Conservation (phyloP, 23 tunicate genomes). For the Halocynthia roretzi region DNA sequence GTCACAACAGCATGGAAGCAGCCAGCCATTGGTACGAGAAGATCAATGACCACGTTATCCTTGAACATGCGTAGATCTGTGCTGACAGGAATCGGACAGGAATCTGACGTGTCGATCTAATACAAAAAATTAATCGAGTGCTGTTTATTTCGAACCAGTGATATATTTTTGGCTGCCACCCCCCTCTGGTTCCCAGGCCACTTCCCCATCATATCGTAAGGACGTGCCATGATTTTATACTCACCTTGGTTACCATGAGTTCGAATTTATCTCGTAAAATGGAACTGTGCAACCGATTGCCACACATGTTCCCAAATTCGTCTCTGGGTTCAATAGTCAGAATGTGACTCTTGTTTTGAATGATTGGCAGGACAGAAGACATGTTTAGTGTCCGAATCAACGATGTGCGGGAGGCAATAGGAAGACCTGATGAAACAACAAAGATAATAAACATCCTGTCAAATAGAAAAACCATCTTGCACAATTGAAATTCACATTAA, state of each 20-base stretch:
- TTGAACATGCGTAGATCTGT: constrained; percentile 11
- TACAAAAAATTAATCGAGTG: too few relatives aligned
- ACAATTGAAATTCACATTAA: too few relatives aligned
- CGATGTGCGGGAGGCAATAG: constrained; percentile 38
- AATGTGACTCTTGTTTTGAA: constrained; percentile 31
- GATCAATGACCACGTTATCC: constrained; percentile 9
- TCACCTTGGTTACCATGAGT: constrained; percentile 40
- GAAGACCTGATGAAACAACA: constrained; percentile 25
- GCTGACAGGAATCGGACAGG: constrained; percentile 9
- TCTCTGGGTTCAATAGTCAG: constrained; percentile 64
- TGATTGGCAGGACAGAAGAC: constrained; percentile 46
- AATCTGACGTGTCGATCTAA: too few relatives aligned
- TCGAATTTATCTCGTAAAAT: constrained; percentile 46
- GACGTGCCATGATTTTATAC: not conserved
- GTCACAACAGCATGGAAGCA: constrained; percentile 57
- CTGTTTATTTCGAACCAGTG: too few relatives aligned
- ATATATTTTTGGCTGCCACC: too few relatives aligned
- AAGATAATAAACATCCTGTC: not conserved
- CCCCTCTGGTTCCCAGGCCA: too few relatives aligned
- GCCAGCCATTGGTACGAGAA: constrained; percentile 28
- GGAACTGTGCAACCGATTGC: constrained; percentile 12
- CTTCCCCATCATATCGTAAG: too few relatives aligned
- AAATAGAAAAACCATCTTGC: too few relatives aligned
- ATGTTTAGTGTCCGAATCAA: constrained; percentile 42
- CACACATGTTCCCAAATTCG: constrained; percentile 64